These are phyloP conservation scores for Gymnosoma rotundatum DNA, from an alignment of 2,888 invertebrate genomes.

Conservation along the genomic window DNA sequence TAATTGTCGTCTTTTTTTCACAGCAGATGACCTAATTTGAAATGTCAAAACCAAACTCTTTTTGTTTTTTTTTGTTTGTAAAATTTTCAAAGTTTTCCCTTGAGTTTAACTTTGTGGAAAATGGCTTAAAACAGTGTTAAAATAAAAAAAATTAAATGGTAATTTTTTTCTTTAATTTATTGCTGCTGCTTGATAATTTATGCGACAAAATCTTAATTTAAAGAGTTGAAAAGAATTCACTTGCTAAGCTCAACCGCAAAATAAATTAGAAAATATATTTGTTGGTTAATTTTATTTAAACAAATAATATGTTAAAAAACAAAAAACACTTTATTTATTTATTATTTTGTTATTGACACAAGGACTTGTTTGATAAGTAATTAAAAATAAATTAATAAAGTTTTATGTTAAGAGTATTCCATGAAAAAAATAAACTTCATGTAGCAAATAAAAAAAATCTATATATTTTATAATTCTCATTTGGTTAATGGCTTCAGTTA, in stretches of 20 bases:
- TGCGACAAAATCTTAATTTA: conserved; percentile 32
- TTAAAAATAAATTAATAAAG: neutral
- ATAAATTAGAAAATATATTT: conserved; percentile 51
- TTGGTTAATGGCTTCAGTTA: too few relatives aligned
- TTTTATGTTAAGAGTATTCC: neutral
- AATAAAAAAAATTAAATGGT: neutral
- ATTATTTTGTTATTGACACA: neutral
- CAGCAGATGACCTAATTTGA: conserved; percentile 52
- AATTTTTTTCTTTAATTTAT: conserved; percentile 10
- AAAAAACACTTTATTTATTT: neutral
- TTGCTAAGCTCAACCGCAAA: conserved; percentile 42
- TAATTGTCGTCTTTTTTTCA: conserved; percentile 2
- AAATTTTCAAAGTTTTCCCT: conserved; percentile 53
- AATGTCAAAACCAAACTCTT: conserved; percentile 64
- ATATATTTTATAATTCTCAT: neutral
- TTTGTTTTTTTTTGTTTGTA: conserved; percentile 15
- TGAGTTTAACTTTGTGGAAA: conserved; percentile 35
- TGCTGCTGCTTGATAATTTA: conserved; percentile 45
- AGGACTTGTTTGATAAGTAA: neutral
- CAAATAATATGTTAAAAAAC: too few relatives aligned
- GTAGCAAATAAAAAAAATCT: neutral
- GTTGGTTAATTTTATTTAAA: too few relatives aligned
- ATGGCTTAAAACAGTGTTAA: conserved; percentile 42
- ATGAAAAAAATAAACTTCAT: too few relatives aligned
- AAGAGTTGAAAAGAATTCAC: neutral